Conservation (phyloP, 1,140 invertebrate genomes). For the Acyrthosiphon pisum region DNA sequence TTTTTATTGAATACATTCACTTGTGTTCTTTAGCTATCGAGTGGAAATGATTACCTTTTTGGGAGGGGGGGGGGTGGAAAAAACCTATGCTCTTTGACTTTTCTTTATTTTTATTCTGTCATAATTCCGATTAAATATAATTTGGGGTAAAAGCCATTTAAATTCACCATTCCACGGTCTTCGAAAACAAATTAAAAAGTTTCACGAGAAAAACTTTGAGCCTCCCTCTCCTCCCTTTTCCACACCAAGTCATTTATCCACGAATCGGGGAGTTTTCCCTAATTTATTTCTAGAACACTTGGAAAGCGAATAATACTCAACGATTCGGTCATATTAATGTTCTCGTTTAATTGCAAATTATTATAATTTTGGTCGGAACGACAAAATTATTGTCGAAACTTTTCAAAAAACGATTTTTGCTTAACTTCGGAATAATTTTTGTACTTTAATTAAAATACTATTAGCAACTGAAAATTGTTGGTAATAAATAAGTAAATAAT, state of each 20-base stretch:
- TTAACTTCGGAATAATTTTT: neutral
- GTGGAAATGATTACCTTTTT: conserved; percentile 7
- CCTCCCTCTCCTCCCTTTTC: no score
- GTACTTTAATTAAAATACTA: neutral
- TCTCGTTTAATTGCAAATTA: conserved; percentile 42
- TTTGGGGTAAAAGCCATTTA: conserved; percentile 45
- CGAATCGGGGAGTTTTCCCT: neutral
- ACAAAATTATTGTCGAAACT: conserved; percentile 33
- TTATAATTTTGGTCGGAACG: conserved; percentile 27
- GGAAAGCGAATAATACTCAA: conserved; percentile 6
- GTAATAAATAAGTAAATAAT: neutral
- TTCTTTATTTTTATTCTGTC: neutral
- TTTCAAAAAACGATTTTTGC: neutral
- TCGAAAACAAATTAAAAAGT: conserved; percentile 57
- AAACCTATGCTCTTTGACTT: conserved; percentile 12
- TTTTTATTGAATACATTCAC: conserved; percentile 14
- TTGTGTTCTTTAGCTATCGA: neutral
- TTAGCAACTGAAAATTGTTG: neutral
- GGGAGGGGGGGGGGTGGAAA: neutral
- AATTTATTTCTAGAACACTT: conserved; percentile 43
- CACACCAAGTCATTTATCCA: neutral
- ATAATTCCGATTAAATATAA: conserved; percentile 45
- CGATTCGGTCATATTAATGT: conserved; percentile 43
- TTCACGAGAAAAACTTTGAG: conserved; percentile 36
- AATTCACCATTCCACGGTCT: conserved; percentile 30